Evolutionary conservation across 2,888 invertebrate genomes (phyloP).

Genomic region (Perdita meconis): DNA sequence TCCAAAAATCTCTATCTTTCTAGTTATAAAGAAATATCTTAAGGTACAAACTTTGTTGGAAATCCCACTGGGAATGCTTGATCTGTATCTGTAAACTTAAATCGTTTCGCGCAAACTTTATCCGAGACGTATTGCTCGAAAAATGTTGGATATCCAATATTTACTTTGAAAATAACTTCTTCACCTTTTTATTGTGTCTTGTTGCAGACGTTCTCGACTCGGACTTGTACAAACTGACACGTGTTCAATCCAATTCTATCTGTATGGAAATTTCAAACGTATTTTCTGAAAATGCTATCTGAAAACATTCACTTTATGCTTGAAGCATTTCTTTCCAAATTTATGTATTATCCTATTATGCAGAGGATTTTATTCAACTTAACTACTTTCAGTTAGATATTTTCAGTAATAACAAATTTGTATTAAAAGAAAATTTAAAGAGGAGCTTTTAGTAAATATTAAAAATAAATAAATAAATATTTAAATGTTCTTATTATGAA

Average conservation of each 20-base stretch:
- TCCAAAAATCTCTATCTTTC: background rate
- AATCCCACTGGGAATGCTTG: background rate
- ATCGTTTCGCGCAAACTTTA: background rate
- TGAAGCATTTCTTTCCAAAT: no score
- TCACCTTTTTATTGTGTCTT: background rate
- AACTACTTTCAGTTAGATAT: no score
- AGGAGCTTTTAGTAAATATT: no score
- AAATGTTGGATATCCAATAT: background rate
- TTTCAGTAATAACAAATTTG: no score
- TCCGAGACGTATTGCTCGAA: background rate
- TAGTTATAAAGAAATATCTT: background rate
- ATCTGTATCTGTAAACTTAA: conserved; percentile 6
- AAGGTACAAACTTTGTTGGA: background rate
- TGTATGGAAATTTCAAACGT: no score
- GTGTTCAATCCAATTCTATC: background rate
- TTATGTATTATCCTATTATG: no score
- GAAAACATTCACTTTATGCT: no score
- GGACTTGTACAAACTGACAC: background rate
- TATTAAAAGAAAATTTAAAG: no score
- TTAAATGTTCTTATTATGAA: no score
- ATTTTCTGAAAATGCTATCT: no score
- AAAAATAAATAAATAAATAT: no score
- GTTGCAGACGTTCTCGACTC: background rate
- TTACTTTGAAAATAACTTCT: conserved; percentile 10
- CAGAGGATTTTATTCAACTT: no score